Conservation (phyloP, 1,140 invertebrate genomes). For the Battus philenor region DNA sequence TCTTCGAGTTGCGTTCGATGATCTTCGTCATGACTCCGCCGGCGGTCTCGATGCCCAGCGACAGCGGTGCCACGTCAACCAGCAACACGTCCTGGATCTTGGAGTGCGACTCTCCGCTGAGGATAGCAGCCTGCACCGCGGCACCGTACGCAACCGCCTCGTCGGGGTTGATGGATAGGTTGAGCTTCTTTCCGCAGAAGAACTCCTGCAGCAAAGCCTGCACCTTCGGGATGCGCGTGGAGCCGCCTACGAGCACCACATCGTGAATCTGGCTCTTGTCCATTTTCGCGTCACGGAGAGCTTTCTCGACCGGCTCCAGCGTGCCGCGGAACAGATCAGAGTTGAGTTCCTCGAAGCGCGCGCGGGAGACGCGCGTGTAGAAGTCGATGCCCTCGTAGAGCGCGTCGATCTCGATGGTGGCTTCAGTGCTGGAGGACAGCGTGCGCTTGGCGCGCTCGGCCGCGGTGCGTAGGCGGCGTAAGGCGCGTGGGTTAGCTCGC, state of each 20-base stretch:
- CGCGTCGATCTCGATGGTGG: conserved; percentile 63
- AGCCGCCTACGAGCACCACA: conserved; percentile 82
- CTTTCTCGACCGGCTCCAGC: conserved; percentile 71
- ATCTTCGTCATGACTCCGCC: conserved; percentile 40
- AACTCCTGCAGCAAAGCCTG: conserved; percentile 61
- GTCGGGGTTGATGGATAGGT: conserved; percentile 68
- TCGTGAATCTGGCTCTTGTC: conserved; percentile 80
- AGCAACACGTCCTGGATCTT: conserved; percentile 11
- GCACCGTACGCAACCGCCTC: conserved; percentile 65
- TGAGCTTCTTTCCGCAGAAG: conserved; percentile 52
- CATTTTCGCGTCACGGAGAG: conserved; percentile 79
- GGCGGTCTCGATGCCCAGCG: conserved; percentile 72
- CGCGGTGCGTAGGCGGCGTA: conserved; percentile 77
- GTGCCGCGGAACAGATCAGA: conserved; percentile 66
- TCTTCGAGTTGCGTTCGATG: conserved; percentile 73
- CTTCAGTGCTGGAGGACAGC: conserved; percentile 61
- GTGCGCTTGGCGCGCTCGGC: conserved; percentile 74
- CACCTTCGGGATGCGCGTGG: conserved; percentile 77
- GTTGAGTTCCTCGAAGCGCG: conserved; percentile 59
- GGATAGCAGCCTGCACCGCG: conserved; percentile 53
- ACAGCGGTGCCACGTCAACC: conserved; percentile 3
- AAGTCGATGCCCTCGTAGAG: conserved; percentile 56
- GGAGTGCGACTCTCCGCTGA: conserved; percentile 57
- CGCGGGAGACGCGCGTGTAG: conserved; percentile 52
- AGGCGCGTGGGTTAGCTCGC: conserved; percentile 47